Evolutionary conservation across 2,113 vertebrate genomes (phyloP).

Genomic region (Plectropomus leopardus): DNA sequence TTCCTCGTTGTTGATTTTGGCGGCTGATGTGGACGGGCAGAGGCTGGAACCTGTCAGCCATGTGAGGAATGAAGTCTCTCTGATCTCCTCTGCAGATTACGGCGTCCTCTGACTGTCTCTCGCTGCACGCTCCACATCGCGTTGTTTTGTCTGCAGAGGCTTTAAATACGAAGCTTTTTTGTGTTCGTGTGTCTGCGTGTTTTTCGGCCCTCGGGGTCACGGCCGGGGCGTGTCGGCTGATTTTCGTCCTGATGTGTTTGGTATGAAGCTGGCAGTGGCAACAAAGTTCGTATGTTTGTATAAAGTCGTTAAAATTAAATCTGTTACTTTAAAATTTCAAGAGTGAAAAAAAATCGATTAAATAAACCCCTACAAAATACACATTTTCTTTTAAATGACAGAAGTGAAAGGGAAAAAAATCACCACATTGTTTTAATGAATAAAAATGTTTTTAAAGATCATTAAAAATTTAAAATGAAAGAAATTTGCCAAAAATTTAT

Average conservation of each 20-base stretch:
- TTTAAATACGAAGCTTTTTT: slow-evolving; percentile 26
- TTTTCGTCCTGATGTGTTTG: background rate
- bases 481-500: too few species aligned
- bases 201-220: slow-evolving; percentile 29
- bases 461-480: too few species aligned
- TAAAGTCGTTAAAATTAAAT: background rate
- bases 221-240: slow-evolving; percentile 25
- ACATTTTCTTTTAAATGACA: too few species aligned
- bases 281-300: background rate
- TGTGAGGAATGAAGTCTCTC: slow-evolving; percentile 69
- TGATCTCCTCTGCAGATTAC: slow-evolving; percentile 64
- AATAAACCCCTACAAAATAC: too few species aligned
- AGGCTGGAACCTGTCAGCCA: slow-evolving; percentile 51
- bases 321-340: too few species aligned
- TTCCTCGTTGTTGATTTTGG: slow-evolving; percentile 34
- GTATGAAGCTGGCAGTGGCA: slow-evolving; percentile 4
- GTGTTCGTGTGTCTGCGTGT: slow-evolving; percentile 27
- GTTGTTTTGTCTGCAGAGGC: slow-evolving; percentile 71
- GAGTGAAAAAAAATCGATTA: too few species aligned
- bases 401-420: too few species aligned
- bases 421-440: too few species aligned
- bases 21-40: slow-evolving; percentile 49
- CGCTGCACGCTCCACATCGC: slow-evolving; percentile 45
- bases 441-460: too few species aligned
- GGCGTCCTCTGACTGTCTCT: slow-evolving; percentile 34